These are phyloP conservation scores for Passerina amoena DNA, from an alignment of 2,113 vertebrate species.

Conservation along the genomic window DNA sequence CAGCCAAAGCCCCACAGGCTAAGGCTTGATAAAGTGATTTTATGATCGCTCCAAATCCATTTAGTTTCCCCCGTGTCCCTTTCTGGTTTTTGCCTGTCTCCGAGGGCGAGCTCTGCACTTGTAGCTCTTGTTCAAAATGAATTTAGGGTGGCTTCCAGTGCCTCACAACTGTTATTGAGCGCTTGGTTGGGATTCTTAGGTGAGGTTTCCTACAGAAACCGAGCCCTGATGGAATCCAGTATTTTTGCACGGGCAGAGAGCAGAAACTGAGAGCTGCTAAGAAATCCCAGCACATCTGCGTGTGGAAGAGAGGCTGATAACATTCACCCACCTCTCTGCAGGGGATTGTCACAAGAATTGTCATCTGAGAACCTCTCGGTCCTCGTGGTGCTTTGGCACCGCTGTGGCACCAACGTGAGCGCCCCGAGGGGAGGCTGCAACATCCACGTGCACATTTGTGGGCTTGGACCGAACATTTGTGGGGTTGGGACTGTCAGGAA, in stretches of 20 bases:
- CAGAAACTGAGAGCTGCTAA: background rate
- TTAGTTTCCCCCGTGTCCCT: background rate
- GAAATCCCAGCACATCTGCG: background rate
- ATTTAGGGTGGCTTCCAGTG: background rate
- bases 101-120: background rate
- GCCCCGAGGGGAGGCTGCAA: too few species aligned
- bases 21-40: background rate
- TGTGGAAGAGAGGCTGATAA: background rate
- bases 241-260: rapidly evolving
- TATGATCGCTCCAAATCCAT: background rate
- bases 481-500: too few species aligned
- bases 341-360: background rate
- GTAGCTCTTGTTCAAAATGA: background rate
- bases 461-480: too few species aligned
- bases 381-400: background rate
- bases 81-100: background rate
- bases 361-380: background rate
- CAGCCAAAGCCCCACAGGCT: background rate
- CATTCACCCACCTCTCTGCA: background rate
- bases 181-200: background rate
- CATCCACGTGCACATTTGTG: rapidly evolving
- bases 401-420: background rate
- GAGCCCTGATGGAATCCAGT: background rate
- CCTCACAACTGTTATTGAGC: rapidly evolving
- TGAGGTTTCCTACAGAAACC: rapidly evolving